Base-by-base conservation (phyloP, 2,113 vertebrate genomes). In the Lamprotornis superbus region DNA sequence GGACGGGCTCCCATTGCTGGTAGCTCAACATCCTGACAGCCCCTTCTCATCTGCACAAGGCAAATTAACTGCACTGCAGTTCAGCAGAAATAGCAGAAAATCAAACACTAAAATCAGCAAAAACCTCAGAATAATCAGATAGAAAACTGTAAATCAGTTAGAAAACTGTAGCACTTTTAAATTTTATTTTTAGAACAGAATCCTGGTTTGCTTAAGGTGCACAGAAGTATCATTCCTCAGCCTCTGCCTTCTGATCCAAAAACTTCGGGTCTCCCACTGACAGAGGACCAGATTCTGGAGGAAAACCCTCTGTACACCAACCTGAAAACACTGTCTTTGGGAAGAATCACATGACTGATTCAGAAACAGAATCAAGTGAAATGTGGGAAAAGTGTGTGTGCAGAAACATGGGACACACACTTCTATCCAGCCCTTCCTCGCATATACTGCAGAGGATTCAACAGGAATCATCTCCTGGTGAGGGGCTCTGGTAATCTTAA, bases 361-460 rank as follows among this genome's bases (percentile, higher is more conserved):
- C 47, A 83, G 12, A 70, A 76, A n/a, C 23, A 24, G 16, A 68
- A 31, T 10, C 11, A 47, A 85, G 33, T 30, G 0, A 73, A 83
- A 53, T 0, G 23, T 4, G 11, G 33, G 40, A 56, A 69, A 69
- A 12, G 12, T 4, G 20, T 4, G 3, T 4, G 7, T 5, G 0
- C 1, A 9, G 10, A 9, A 44, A 42, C 7, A 37, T 0, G 1
- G 22, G 25, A 40, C 8, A 25, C 33, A 12, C 37, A 12, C 15
- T 40, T 35, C 57, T 30, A 5, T 11, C 31, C 33, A 61, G 53
- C 31, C 8, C 5, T 13, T 40, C 20, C 11, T 52, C 4, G 3
- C 25, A 2, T 3, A 33, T 3, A 7, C 21, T 6, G 42, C 6
- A 28, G 2, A 39, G n/a, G 10, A 69, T 13, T 30, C 33, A 47